Evolutionary conservation across 2,888 invertebrate species (phyloP), one percentile per base, ranked within the genome.

Genomic region (Coecobrya sp.): DNA sequence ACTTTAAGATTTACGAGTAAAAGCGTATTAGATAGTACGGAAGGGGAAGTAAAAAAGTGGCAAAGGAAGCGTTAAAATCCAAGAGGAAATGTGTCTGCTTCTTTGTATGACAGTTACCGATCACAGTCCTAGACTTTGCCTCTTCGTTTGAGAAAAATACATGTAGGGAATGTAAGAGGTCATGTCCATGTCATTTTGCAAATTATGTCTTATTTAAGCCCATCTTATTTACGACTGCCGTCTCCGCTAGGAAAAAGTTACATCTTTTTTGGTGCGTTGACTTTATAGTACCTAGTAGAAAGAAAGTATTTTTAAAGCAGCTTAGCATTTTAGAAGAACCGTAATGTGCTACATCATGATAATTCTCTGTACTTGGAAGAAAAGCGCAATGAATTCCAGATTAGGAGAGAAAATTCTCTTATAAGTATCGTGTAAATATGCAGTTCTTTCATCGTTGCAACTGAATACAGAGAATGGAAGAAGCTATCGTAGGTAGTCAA

Each of bases 101-200:
- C 19, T 16, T 30, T 68, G 30, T 30, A 16, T 68, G 4, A 30
- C 13, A 30, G 68, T 25, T 62, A 62, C 62, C 62, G 19, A 10
- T 22, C 76, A 42, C n/a, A 19, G 25, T 59, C 19, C 25, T 62
- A 7, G 22, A 4, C 10, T 30, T 68, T 68, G 5, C 3, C 11
- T 62, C 25, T 62, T 19, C 16, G 10, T 22, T 49, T n/a, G n/a
- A 25, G 3, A 3, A 45, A 76, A 76, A 45, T 3, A 10, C 11
- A 22, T 49, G 49, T 76, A n/a, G 45, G 25, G 49, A n/a, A 45
- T 76, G 49, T 49, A 45, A 76, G 45, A 76, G 76, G 45, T 76
- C 76, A 76, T 76, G 76, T 76, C 45, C 76, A 76, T 76, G 76
- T 76, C 45, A 76, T 76, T 76, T 76, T 49, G 13, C 25, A 76